Base-by-base conservation (phyloP, 2,113 vertebrate species). In the Cyanoramphus novaezelandiae region DNA sequence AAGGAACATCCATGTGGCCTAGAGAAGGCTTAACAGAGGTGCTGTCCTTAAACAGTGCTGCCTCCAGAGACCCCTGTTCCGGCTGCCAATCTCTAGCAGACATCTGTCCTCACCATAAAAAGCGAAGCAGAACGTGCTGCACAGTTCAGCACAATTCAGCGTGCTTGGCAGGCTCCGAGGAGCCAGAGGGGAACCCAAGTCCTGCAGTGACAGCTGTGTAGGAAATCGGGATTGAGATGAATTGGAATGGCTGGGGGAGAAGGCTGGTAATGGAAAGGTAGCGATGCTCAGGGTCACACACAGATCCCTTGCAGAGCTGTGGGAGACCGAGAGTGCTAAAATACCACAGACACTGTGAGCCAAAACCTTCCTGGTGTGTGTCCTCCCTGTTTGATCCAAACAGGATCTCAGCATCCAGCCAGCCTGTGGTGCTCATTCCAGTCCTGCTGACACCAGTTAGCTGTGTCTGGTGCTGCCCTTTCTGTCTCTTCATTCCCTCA, bases 401-500 rank as follows among this genome's bases (percentile, higher is more conserved):
- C 39, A 11, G 17, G 2, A 19, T 25, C 63, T 49, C 69, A 53
- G 74, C 14, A 74, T 17, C n/a, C 43, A 68, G 20, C 50, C 69
- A 55, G 33, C 18, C 14, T 20, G 57, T 6, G 17, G 18, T 14
- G 27, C 9, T 37, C 68, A 9, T 50, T 23, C 67, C 63, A 25
- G 41, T 11, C 68, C 82, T 37, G 44, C 21, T 2, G 1, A 19
- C 18, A 13, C 43, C 81, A 17, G 35, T 60, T 23, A 29, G 19
- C 39, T 17, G 17, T 23, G 47, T 43, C 55, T 41, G 28, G 24
- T 1, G 0, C 27, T 33, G 11, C 0, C 0, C 71, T 91, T 60
- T 52, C 67, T 33, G 27, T 39, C 63, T 33, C 57, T 53, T 47
- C 29, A 2, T 67, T 46, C 29, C 77, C n/a, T n/a, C 59, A 47